phyloP scores from a whole-genome alignment of 2,797 vertebrate species.

The Channallabes apus region DNA sequence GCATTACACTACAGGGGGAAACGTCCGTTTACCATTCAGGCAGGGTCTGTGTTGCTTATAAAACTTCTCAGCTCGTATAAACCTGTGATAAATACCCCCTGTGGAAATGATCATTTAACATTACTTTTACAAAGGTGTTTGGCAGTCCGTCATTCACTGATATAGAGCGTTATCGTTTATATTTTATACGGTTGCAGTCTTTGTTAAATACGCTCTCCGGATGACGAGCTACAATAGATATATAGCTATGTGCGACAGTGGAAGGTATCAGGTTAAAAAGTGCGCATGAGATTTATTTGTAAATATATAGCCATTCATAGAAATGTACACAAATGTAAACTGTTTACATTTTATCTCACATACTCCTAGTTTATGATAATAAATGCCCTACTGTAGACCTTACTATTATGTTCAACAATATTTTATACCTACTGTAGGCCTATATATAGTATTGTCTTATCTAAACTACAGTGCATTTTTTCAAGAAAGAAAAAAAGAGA shows the following conservation, averaged over 20 bases:
- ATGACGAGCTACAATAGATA: not conserved
- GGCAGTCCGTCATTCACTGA: not conserved
- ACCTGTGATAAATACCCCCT: conserved; percentile 22
- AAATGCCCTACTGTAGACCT: not conserved
- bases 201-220: not conserved
- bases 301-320: not conserved
- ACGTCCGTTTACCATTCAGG: conserved; percentile 33
- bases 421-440: not conserved
- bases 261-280: not conserved
- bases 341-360: not conserved
- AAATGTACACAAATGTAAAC: not conserved
- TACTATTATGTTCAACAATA: not conserved
- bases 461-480: not conserved
- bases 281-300: not conserved
- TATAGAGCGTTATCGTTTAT: not conserved
- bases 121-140: not conserved
- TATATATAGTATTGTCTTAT: not conserved
- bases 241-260: not conserved
- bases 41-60: conserved; percentile 41
- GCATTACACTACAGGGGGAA: conserved; percentile 52
- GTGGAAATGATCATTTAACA: conserved; percentile 30
- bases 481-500: too few species aligned
- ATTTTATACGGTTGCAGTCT: not conserved
- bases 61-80: conserved; percentile 33
- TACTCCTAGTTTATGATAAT: not conserved